A percentile compares a stretch with the other conserved stretches of the same genome.
phyloP scores from a whole-genome alignment of 2,113 vertebrate genomes.

The Apteryx owenii region DNA sequence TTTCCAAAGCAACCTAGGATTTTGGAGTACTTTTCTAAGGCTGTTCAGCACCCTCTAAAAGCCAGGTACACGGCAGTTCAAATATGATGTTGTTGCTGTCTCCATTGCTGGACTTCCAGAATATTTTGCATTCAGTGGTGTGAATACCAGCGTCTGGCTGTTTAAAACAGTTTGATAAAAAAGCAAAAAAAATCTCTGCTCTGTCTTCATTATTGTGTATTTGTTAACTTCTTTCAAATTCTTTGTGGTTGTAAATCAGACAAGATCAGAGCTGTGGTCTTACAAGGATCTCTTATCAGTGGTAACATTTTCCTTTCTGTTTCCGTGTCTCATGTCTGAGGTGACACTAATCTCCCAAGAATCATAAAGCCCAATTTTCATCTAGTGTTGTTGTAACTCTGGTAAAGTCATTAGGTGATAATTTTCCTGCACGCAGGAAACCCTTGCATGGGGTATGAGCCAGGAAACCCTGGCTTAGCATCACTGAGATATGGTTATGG shows the following conservation, averaged over 20 bases:
- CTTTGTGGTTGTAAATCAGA: neutral
- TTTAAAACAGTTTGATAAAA: neutral
- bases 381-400: neutral
- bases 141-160: neutral
- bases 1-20: neutral
- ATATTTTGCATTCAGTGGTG: neutral
- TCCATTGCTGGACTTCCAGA: neutral
- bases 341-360: neutral
- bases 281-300: neutral
- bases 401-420: neutral
- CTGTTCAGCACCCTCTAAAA: neutral
- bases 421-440: neutral
- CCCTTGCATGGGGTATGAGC: neutral
- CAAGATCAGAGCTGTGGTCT: neutral
- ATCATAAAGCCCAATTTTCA: neutral
- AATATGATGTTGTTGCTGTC: neutral
- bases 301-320: neutral
- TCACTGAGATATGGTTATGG: rapidly evolving
- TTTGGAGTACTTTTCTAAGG: neutral
- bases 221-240: neutral
- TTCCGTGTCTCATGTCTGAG: neutral
- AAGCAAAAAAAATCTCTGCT: neutral
- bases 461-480: neutral
- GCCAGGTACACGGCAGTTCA: neutral
- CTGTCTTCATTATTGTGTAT: neutral